Percentiles rank a stretch among this genome's conserved stretches.
Evolutionary conservation across 37 sponge, comb jelly and placozoan genomes (phyloP).

Genomic region (Lycopodina hypogea): DNA sequence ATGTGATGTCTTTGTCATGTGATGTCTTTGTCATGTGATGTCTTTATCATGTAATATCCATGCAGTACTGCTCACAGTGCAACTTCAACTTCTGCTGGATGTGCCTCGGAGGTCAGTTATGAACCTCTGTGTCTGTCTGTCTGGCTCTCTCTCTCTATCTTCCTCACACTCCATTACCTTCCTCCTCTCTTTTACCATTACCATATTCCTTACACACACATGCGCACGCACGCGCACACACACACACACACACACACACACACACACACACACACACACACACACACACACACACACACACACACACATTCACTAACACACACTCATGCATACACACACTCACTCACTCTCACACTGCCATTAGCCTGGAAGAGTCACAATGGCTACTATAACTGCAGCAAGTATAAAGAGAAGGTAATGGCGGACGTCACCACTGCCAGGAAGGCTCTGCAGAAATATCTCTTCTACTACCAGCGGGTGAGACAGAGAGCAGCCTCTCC

Average conservation of each 20-base stretch:
- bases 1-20: background rate
- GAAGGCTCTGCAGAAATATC: slow-evolving; percentile 77
- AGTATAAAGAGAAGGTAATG: slow-evolving; percentile 58
- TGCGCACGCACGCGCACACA: too few species aligned
- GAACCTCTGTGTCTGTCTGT: too few species aligned
- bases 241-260: too few species aligned
- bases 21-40: too few species aligned
- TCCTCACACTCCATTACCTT: background rate
- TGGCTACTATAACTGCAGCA: slow-evolving; percentile 86
- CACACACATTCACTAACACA: background rate
- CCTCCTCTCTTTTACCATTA: slow-evolving; percentile 10
- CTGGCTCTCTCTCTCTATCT: slow-evolving; percentile 1
- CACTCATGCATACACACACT: background rate
- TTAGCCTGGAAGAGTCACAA: slow-evolving; percentile 72
- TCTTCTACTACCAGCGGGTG: slow-evolving; percentile 81
- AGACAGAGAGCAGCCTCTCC: slow-evolving; percentile 2
- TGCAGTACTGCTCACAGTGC: slow-evolving; percentile 53
- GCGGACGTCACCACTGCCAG: slow-evolving; percentile 35
- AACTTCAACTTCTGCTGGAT: slow-evolving; percentile 83
- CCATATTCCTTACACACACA: too few species aligned
- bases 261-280: too few species aligned
- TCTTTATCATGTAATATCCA: background rate
- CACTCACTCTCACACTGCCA: background rate
- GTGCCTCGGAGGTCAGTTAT: slow-evolving; percentile 67
- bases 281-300: background rate